phyloP scores from a whole-genome alignment of 2,797 vertebrate genomes.

The Phoebastria nigripes region DNA sequence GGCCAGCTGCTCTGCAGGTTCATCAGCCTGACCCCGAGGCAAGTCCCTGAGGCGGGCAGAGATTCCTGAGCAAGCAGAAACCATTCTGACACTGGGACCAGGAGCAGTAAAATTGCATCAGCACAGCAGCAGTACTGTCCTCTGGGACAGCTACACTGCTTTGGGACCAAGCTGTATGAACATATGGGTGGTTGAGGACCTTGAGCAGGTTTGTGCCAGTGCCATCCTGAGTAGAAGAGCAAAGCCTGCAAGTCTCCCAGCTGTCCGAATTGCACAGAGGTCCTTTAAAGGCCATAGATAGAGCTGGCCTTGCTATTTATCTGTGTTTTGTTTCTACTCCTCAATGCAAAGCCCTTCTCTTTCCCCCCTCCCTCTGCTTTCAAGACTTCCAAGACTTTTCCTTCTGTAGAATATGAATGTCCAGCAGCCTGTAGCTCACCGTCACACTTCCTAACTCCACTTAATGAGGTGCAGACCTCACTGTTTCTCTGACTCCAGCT shows the following conservation, averaged over 20 bases:
- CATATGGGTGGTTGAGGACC: fast-evolving
- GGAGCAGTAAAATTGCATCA: no score
- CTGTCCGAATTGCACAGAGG: not conserved
- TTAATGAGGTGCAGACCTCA: not conserved
- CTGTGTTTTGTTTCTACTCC: not conserved
- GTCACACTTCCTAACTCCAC: not conserved
- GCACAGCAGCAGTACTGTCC: not conserved
- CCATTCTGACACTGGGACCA: not conserved
- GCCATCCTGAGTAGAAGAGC: not conserved
- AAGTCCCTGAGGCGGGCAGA: fast-evolving
- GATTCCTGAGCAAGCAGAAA: not conserved
- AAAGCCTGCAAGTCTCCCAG: not conserved
- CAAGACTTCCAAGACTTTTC: not conserved
- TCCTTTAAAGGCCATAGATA: fast-evolving
- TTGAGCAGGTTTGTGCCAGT: not conserved
- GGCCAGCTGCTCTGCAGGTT: not conserved
- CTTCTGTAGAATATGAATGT: not conserved
- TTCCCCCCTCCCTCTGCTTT: not conserved
- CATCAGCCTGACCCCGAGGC: not conserved
- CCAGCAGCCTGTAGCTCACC: not conserved
- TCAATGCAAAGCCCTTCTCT: not conserved
- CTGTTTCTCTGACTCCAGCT: not conserved
- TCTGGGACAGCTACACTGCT: not conserved
- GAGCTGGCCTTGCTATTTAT: not conserved
- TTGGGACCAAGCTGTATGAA: not conserved